phyloP scores from a whole-genome alignment of 2,888 invertebrate species.

The Protodeltote pygarga region DNA sequence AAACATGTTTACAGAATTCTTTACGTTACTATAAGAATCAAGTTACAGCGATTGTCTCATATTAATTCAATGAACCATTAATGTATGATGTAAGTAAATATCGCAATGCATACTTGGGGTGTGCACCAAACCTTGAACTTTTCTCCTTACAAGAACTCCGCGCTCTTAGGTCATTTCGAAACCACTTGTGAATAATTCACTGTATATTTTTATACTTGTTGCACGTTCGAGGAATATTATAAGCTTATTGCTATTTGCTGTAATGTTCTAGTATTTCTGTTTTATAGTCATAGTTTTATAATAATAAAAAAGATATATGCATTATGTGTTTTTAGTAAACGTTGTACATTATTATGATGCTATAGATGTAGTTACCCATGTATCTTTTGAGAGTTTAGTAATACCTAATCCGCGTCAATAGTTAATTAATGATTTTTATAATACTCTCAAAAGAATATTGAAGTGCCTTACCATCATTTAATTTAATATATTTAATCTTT shows the following conservation, averaged over 20 bases:
- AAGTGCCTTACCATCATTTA: no score
- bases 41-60: conserved; percentile 25
- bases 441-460: no score
- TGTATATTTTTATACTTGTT: conserved; percentile 35
- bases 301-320: conserved; percentile 3
- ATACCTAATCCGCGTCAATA: neutral
- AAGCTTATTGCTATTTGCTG: conserved; percentile 26
- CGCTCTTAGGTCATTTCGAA: conserved; percentile 57
- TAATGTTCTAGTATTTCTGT: conserved; percentile 2
- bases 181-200: conserved; percentile 45
- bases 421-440: no score
- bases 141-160: conserved; percentile 56
- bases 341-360: conserved; percentile 1
- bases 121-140: conserved; percentile 70
- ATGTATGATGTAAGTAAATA: conserved; percentile 28
- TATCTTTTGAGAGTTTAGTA: neutral
- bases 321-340: neutral
- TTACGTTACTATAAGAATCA: conserved; percentile 6
- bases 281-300: conserved; percentile 21
- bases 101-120: conserved; percentile 16
- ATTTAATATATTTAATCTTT: no score
- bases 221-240: conserved; percentile 25
- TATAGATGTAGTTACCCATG: conserved; percentile 7
- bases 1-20: conserved; percentile 11
- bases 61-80: conserved; percentile 36